phyloP scores from a whole-genome alignment of 2,113 vertebrate species.

The Gobius niger region DNA sequence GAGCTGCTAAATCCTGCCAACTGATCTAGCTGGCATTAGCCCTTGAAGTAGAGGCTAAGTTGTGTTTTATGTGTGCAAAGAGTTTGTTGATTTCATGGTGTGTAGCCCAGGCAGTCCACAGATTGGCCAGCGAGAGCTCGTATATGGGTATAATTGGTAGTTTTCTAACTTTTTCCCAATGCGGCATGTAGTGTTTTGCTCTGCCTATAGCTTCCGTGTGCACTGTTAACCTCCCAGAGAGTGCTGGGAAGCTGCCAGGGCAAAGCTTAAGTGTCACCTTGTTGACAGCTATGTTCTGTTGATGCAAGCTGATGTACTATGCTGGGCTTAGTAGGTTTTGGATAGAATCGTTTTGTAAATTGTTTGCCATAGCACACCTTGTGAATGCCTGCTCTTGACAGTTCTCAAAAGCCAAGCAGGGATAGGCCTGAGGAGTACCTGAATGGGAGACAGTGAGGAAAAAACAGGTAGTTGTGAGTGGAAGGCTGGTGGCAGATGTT shows the following conservation, averaged over 20 bases:
- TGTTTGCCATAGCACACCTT: too few species aligned
- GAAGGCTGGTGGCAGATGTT: too few species aligned
- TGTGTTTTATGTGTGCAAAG: not conserved
- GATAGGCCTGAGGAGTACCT: too few species aligned
- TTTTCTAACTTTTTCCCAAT: constrained; percentile 7
- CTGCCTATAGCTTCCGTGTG: constrained; percentile 16
- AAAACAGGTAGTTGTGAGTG: too few species aligned
- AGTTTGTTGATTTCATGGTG: not conserved
- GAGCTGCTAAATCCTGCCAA: constrained; percentile 47
- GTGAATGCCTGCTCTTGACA: too few species aligned
- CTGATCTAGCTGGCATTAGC: constrained; percentile 38
- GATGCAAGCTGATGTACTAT: constrained; percentile 7
- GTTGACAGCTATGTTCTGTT: constrained; percentile 24
- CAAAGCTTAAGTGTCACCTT: constrained; percentile 50
- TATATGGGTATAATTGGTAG: constrained; percentile 14
- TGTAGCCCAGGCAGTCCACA: not conserved
- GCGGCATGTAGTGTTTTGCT: constrained; percentile 16
- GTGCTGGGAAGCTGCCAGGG: constrained; percentile 41
- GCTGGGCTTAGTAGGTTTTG: not conserved
- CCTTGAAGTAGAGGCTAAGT: constrained; percentile 11
- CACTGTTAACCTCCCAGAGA: constrained; percentile 35
- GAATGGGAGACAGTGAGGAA: too few species aligned
- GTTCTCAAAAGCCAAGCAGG: too few species aligned
- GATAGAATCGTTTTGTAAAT: too few species aligned
- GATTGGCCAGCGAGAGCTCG: constrained; percentile 11